Evolutionary conservation across 2,797 vertebrate species (phyloP), one percentile per base, ranked within the genome.

Genomic region (Phataginus tetradactyla): DNA sequence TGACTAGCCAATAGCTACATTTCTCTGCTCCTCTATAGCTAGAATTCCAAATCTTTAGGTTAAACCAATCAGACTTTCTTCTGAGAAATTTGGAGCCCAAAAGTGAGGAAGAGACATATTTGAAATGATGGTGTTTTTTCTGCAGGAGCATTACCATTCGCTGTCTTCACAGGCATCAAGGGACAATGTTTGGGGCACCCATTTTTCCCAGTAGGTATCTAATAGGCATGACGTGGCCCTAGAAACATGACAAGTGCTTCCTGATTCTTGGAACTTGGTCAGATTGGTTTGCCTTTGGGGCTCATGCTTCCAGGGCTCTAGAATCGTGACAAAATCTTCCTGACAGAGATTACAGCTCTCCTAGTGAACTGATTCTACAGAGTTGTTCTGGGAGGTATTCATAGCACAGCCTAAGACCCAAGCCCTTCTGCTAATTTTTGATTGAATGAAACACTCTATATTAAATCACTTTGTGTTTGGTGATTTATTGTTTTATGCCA

Each of bases 381-480:
- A 55, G 32, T 4, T 92, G 7, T 59, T 85, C 51, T 49, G 5
- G 27, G 49, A 61, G 53, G 9, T 29, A 53, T 61, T 80, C 14
- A 29, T 8, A 18, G 49, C 9, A 83, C 4, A 75, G 7, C 4
- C 17, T 63, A 92, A 79, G 32, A 18, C 18, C 14, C 14, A 77
- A 69, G 39, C 7, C 34, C 29, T 86, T 86, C n/a, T 53, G 13
- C 12, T 13, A 87, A 21, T 12, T 39, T 90, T 86, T 42, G 5
- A 80, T 53, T 84, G 27, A 59, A 2, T 15, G 25, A 69, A 64
- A 87, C 85, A 87, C 21, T 23, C 39, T 77, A 27, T 27, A 51
- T 89, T 83, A 79, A 85, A 17, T 96, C 18, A 51, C 7, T 95
- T 72, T 57, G 20, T 81, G 74, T 20, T 88, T 86, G n/a, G 37